These are phyloP conservation scores for Apus apus DNA, from an alignment of 2,113 vertebrate genomes.

Conservation along the genomic window DNA sequence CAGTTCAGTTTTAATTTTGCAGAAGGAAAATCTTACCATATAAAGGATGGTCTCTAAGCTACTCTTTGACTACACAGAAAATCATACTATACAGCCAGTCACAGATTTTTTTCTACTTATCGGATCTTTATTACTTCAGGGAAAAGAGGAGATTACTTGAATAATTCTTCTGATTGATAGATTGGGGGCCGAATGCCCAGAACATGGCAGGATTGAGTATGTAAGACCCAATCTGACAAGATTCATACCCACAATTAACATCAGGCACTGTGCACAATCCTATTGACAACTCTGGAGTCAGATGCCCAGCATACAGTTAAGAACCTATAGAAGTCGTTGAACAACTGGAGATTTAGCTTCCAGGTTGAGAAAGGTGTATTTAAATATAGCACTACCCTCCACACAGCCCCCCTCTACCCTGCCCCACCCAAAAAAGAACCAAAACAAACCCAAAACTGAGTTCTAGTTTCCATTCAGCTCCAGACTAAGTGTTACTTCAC, in stretches of 20 bases:
- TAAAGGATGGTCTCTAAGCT: not conserved
- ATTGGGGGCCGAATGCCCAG: not conserved
- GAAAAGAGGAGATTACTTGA: not conserved
- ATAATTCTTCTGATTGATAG: not conserved
- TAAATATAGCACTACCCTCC: not conserved
- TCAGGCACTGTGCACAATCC: not conserved
- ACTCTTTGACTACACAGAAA: not conserved
- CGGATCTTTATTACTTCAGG: not conserved
- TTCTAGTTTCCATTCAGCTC: not conserved
- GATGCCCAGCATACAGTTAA: not conserved
- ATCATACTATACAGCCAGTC: not conserved
- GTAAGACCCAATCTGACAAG: not conserved
- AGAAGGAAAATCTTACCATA: not conserved
- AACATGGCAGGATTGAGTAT: not conserved
- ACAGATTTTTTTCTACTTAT: not conserved
- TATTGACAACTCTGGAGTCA: not conserved
- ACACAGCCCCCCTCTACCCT: no score
- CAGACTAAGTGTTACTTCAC: not conserved
- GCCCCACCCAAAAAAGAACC: no score
- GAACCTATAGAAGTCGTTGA: not conserved
- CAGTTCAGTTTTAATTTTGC: not conserved
- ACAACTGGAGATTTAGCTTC: not conserved
- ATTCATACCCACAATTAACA: not conserved
- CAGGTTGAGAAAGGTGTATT: not conserved
- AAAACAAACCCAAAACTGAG: not conserved